Evolutionary conservation across 2,113 vertebrate genomes (phyloP), one percentile per base, ranked within the genome.

Genomic region (Cinclus cinclus): DNA sequence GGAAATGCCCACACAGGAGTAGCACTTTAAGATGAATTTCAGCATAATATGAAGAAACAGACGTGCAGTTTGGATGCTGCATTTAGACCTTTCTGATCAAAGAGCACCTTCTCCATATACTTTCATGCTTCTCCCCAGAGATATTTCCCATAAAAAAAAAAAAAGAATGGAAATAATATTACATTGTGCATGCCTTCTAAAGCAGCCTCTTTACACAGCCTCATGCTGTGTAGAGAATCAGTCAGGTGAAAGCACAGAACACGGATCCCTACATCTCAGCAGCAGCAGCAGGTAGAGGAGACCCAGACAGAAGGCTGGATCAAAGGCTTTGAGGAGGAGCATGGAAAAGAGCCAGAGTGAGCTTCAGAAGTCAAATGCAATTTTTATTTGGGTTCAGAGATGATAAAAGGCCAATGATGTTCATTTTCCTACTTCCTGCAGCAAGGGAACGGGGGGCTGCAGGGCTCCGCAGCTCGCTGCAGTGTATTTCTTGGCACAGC

Each of bases 391-490:
- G 77, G 86, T 82, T 93, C 87, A 47, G 81, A 58, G 62, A 78
- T 76, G 76, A 89, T 50, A 80, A 80, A 91, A 79, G 84, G 64
- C 46, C 63, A 52, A 64, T 3, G 44, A 87, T 90, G 87, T 69
- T 96, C 90, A 62, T 93, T 78, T 85, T 79, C 89, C 89, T 82
- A 44, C 59, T 95, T 94, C 91, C 91, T 92, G 90, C 87, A 94
- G 73, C 92, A 87, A 78, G 78, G 71, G 92, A 88, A 39, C 1
- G 0, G 68, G 46, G 82, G 81, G 42, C 67, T 93, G 78, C 82
- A 60, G 63, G 7, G 77, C 65, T 82, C 74, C 6, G 47, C 30
- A 70, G 69, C 52, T 90, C 19, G 15, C 81, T 47, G 83, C 70
- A 87, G 60, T 78, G 88, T 90, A 41, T 89, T 91, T 86, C 86